phyloP scores from a whole-genome alignment of 2,113 vertebrate genomes.

The Pangasianodon gigas region DNA sequence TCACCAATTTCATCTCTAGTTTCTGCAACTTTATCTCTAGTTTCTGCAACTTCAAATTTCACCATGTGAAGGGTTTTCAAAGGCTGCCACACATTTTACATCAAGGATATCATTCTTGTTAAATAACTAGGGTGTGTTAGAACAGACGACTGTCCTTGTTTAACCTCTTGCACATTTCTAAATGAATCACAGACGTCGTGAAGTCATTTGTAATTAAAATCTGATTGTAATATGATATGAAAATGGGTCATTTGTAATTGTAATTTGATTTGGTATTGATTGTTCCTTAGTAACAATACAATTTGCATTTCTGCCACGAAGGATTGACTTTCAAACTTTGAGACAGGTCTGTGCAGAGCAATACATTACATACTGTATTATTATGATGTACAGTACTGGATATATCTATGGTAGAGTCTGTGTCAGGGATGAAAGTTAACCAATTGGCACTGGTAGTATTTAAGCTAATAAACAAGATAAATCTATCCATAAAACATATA shows the following conservation, averaged over 20 bases:
- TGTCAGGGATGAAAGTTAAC: neutral
- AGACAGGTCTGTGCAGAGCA: neutral
- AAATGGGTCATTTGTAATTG: slow-evolving; percentile 11
- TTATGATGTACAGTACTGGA: neutral
- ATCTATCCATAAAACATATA: neutral
- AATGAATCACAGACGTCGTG: neutral
- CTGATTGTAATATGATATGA: neutral
- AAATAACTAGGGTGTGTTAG: neutral
- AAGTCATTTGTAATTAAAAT: slow-evolving; percentile 16
- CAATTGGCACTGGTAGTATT: neutral
- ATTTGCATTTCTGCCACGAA: slow-evolving; percentile 8
- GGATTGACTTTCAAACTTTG: slow-evolving; percentile 7
- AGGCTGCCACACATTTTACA: neutral
- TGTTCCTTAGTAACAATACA: neutral
- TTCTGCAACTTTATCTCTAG: neutral
- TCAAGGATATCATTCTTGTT: neutral
- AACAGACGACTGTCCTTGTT: neutral
- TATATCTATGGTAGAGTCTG: neutral
- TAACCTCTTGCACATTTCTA: neutral
- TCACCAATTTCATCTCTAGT: neutral
- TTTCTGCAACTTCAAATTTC: neutral
- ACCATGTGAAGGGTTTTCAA: neutral
- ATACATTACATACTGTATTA: neutral
- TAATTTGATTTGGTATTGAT: slow-evolving; percentile 25
- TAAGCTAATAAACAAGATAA: neutral